These are phyloP conservation scores for Zeus faber DNA, from an alignment of 2,113 vertebrate species.

Conservation along the genomic window DNA sequence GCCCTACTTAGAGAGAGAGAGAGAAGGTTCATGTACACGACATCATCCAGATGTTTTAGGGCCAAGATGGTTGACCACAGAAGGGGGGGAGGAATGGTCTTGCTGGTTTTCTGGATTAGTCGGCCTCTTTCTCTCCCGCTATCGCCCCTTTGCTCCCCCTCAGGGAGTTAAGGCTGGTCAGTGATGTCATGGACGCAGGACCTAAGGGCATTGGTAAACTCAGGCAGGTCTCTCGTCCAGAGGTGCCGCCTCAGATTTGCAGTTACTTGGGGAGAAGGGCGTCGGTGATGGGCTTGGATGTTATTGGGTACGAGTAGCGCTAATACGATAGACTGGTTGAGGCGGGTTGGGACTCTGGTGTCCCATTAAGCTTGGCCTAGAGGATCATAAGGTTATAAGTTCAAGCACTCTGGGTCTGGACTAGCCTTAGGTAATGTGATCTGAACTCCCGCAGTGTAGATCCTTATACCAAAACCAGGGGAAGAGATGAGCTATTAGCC, in stretches of 20 bases:
- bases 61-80: constrained; percentile 26
- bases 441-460: constrained; percentile 34
- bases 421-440: constrained; percentile 56
- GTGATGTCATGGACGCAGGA: constrained; percentile 35
- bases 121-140: constrained; percentile 26
- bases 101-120: constrained; percentile 61
- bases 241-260: constrained; percentile 71
- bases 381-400: constrained; percentile 77
- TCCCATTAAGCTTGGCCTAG: constrained; percentile 70
- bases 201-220: constrained; percentile 68
- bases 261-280: constrained; percentile 52
- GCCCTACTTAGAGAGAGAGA: constrained; percentile 4
- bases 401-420: constrained; percentile 51
- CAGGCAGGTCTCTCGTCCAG: constrained; percentile 69
- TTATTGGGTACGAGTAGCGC: constrained; percentile 63
- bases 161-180: constrained; percentile 55
- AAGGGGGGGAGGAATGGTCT: constrained; percentile 24
- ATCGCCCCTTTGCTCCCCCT: constrained; percentile 35
- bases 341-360: constrained; percentile 73
- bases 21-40: constrained; percentile 5
- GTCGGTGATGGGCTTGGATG: constrained; percentile 40
- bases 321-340: constrained; percentile 71
- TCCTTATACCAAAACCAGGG: background rate
- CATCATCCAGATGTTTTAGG: constrained; percentile 48
- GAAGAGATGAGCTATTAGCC: constrained; percentile 39